phyloP scores from a whole-genome alignment of 2,797 vertebrate species.

The Taeniopygia guttata region DNA sequence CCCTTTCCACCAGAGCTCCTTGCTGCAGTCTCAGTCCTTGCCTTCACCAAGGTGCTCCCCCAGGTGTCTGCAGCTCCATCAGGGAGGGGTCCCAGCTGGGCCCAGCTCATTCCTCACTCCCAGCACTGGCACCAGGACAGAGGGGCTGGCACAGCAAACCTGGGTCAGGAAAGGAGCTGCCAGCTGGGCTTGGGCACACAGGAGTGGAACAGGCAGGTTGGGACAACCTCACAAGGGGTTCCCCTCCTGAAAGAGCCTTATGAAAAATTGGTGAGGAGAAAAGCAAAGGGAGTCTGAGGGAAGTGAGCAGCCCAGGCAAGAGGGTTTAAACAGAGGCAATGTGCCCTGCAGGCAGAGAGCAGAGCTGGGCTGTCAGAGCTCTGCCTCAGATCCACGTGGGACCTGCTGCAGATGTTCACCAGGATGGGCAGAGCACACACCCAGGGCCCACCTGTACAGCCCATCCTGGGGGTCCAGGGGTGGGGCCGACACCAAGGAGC shows the following conservation, averaged over 20 bases:
- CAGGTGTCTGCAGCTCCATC: neutral
- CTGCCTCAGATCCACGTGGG: rapidly evolving
- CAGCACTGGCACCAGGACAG: neutral
- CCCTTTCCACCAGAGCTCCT: too few species aligned
- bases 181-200: neutral
- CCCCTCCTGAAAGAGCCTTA: neutral
- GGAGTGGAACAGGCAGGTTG: neutral
- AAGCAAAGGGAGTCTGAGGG: neutral
- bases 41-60: neutral
- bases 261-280: neutral
- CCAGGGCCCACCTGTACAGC: neutral
- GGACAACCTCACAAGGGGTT: neutral
- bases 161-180: neutral
- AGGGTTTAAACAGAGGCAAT: rapidly evolving
- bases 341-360: neutral
- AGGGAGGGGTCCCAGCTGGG: neutral
- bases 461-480: neutral
- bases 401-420: neutral
- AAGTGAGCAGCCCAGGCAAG: neutral
- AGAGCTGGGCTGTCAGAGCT: neutral
- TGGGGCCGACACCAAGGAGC: neutral
- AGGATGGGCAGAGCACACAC: neutral
- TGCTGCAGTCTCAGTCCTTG: neutral
- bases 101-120: neutral
- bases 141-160: neutral